A percentile compares a stretch with the other conserved stretches of the same genome.
Evolutionary conservation across 2,113 vertebrate species (phyloP).

Genomic region (Fukomys damarensis): DNA sequence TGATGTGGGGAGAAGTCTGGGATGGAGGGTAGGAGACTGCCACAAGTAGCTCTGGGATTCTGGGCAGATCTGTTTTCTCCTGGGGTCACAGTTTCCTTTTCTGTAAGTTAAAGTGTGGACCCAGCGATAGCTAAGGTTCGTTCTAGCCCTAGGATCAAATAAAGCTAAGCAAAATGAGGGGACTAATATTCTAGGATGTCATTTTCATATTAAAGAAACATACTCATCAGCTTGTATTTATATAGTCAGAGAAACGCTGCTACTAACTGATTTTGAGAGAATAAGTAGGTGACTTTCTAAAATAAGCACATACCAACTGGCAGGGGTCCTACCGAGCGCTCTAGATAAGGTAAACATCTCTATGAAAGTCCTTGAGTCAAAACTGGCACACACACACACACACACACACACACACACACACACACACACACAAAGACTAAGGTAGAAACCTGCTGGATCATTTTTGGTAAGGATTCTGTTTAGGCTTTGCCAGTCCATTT

Average conservation of each 20-base stretch:
- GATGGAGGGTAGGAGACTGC: not conserved
- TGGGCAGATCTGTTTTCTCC: not conserved
- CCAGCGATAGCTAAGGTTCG: not conserved
- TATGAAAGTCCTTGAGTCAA: not conserved
- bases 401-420: too few relatives aligned
- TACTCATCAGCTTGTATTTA: slow-evolving; percentile 57
- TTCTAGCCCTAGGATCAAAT: not conserved
- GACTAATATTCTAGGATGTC: not conserved
- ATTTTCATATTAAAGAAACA: slow-evolving; percentile 41
- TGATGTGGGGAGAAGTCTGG: not conserved
- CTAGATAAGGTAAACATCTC: not conserved
- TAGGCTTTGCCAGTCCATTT: slow-evolving; percentile 23
- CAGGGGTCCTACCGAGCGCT: not conserved
- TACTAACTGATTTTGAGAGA: slow-evolving; percentile 61
- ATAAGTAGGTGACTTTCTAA: slow-evolving; percentile 57
- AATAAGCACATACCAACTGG: slow-evolving; percentile 51
- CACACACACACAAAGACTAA: too few relatives aligned
- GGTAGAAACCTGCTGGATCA: not conserved
- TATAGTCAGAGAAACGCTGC: slow-evolving; percentile 45
- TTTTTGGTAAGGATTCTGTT: slow-evolving; percentile 23
- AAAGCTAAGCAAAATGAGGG: not conserved
- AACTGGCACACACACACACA: too few relatives aligned
- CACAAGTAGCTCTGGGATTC: not conserved
- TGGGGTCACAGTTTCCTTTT: slow-evolving; percentile 26
- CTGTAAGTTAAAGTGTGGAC: not conserved